A percentile compares a stretch with the other conserved stretches of the same genome.
phyloP scores from a whole-genome alignment of 1,140 invertebrate genomes.

The Drosophila lini region DNA sequence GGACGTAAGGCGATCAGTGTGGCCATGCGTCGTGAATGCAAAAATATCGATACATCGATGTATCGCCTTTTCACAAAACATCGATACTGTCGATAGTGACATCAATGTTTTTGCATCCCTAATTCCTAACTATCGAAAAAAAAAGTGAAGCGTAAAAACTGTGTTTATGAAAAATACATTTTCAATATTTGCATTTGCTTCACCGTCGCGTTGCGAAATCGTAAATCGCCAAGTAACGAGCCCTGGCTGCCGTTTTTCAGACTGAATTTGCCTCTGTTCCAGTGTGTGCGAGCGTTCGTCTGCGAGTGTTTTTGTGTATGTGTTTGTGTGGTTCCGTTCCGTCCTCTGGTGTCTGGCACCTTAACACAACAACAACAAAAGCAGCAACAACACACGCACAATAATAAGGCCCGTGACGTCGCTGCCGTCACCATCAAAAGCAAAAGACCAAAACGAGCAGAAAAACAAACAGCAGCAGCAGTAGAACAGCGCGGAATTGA shows the following conservation, averaged over 20 bases:
- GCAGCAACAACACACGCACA: conserved; percentile 61
- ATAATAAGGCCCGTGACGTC: conserved; percentile 76
- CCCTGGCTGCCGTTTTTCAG: conserved; percentile 25
- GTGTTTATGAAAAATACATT: conserved; percentile 66
- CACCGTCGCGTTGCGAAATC: conserved; percentile 32
- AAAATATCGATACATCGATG: no score
- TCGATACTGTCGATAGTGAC: no score
- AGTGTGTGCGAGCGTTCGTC: conserved; percentile 23
- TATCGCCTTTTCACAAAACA: no score
- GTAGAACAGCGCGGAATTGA: conserved; percentile 15
- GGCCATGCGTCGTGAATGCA: no score
- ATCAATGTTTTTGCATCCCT: no score
- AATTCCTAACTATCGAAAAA: conserved; percentile 44
- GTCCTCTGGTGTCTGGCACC: conserved; percentile 51
- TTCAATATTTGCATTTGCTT: conserved; percentile 50
- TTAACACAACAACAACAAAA: conserved; percentile 39
- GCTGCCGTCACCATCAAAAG: conserved; percentile 68
- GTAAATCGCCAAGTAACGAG: conserved; percentile 36
- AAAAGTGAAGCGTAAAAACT: conserved; percentile 76
- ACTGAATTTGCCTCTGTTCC: conserved; percentile 41
- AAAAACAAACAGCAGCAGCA: conserved; percentile 45
- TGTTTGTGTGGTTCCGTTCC: conserved; percentile 37
- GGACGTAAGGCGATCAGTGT: no score
- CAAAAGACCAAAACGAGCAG: conserved; percentile 60
- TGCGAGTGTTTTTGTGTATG: conserved; percentile 22